Evolutionary conservation across 2,888 invertebrate genomes (phyloP).

Genomic region (Allophyes oxyacanthae): DNA sequence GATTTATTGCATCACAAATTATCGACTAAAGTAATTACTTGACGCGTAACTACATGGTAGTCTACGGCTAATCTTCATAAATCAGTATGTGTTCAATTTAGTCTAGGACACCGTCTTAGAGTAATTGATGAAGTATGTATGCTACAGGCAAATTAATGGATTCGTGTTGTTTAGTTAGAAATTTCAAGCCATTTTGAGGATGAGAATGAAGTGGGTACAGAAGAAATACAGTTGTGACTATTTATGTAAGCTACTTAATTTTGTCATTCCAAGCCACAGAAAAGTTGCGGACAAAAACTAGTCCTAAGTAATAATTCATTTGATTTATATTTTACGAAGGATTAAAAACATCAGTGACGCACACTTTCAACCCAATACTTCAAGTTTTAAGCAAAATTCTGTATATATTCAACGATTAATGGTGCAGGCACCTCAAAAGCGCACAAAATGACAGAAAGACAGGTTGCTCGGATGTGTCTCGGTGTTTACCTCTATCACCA

Average conservation of each 20-base stretch:
- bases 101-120: constrained; percentile 25
- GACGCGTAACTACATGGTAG: constrained; percentile 20
- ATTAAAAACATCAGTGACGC: constrained; percentile 29
- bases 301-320: too few relatives aligned
- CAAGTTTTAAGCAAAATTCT: constrained; percentile 10
- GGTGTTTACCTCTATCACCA: background rate
- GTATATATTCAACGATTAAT: constrained; percentile 35
- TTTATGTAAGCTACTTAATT: too few relatives aligned
- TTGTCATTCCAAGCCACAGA: too few relatives aligned
- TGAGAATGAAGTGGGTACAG: too few relatives aligned
- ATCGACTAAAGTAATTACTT: constrained; percentile 19
- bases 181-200: constrained; percentile 15
- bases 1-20: constrained; percentile 34
- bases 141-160: background rate
- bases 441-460: constrained; percentile 21
- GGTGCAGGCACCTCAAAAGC: constrained; percentile 29
- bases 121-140: constrained; percentile 23
- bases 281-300: too few relatives aligned
- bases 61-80: constrained; percentile 38
- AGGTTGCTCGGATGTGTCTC: constrained; percentile 29
- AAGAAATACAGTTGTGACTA: too few relatives aligned
- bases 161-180: background rate
- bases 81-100: constrained; percentile 26
- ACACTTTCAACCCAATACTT: too few relatives aligned
- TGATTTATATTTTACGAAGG: constrained; percentile 6